Evolutionary conservation across 1,140 invertebrate genomes (phyloP), one percentile per base, ranked within the genome.

Genomic region (Drosophila novamexicana): DNA sequence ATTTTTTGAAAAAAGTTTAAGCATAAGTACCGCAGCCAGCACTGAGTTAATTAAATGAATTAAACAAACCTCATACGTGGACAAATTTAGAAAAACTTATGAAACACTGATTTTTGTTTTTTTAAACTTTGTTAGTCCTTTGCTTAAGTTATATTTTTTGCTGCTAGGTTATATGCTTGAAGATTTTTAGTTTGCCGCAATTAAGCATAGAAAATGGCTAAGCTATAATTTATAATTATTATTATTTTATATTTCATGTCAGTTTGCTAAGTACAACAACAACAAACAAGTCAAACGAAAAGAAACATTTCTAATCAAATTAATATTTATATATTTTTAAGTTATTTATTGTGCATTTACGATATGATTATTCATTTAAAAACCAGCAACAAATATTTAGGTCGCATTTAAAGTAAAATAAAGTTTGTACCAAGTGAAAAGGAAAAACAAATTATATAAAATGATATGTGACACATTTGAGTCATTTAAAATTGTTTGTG

Each of bases 281-380:
- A 82, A 84, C 78, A 75, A 75, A 82, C 32, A 59, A 68, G 54
- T 47, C 18, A 47, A 39, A 67, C 32, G n/a, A 22, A 66, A 58
- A 57, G 16, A 67, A 65, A 57, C 62, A 54, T 22, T 37, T 5
- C 22, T 29, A 29, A 29, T 5, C 22, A 37, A 56, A 71, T 63
- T 56, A 71, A 71, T 75, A 63, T 50, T 63, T 56, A 45, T 61
- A 52, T 22, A 54, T 18, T 37, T 69, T 67, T 67, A 44, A 54
- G 75, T 72, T 67, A 71, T 53, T 86, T 86, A 78, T 78, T 84
- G 74, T 84, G 82, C 74, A 56, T 42, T 78, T 81, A 78, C 82
- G 81, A 85, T 85, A 85, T 85, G 81, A 81, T 85, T 71, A 86
- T 85, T 86, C 75, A 50, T 81, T 73, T 44, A 5, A 66, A 72